These are phyloP conservation scores for Pseudachorutes palmiensis DNA, from an alignment of 1,140 invertebrate genomes.

Conservation along the genomic window DNA sequence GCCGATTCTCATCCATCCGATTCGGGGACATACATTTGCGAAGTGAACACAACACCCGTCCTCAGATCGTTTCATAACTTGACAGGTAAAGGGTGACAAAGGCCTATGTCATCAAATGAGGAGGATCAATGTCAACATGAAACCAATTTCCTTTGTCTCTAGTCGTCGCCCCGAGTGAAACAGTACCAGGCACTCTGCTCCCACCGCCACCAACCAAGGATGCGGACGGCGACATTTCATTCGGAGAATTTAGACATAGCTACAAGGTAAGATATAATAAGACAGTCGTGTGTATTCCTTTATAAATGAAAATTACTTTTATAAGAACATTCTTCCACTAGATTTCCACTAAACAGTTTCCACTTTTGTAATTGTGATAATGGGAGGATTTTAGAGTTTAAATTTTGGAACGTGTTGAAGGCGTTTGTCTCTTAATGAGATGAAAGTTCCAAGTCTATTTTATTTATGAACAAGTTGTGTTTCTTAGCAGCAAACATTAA, in stretches of 20 bases:
- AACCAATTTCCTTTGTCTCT: slow-evolving; percentile 37
- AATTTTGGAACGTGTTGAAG: no score
- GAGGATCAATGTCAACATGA: slow-evolving; percentile 1
- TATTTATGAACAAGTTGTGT: no score
- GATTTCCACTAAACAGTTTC: not conserved
- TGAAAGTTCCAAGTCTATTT: no score
- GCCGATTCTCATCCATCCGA: slow-evolving; percentile 57
- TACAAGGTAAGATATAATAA: slow-evolving; percentile 32
- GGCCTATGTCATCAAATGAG: not conserved
- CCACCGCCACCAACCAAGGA: not conserved
- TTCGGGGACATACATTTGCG: slow-evolving; percentile 69
- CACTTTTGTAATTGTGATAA: not conserved
- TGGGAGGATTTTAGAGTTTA: no score
- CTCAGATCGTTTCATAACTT: slow-evolving; percentile 65
- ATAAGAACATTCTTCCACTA: no score
- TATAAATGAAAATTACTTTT: no score
- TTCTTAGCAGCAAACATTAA: no score
- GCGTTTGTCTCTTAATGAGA: no score
- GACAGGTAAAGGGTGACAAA: slow-evolving; percentile 47
- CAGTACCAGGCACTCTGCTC: slow-evolving; percentile 12
- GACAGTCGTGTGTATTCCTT: no score
- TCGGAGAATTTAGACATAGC: slow-evolving; percentile 21
- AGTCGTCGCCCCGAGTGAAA: slow-evolving; percentile 46
- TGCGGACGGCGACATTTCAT: slow-evolving; percentile 20
- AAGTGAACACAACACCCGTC: slow-evolving; percentile 69